Evolutionary conservation across 2,113 vertebrate genomes (phyloP).

Genomic region (Dipodomys stephensi): DNA sequence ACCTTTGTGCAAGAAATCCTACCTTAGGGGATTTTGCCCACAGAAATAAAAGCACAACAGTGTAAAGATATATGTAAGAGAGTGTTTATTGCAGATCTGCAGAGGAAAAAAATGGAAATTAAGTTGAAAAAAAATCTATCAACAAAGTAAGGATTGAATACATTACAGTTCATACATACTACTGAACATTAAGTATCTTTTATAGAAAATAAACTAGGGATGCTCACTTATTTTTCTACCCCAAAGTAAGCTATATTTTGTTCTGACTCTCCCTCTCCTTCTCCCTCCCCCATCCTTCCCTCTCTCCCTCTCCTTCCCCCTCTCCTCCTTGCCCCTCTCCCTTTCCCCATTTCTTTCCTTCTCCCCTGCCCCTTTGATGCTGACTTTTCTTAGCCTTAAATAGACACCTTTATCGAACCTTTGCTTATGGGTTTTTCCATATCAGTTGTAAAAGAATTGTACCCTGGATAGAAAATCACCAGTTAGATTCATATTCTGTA

Average conservation of each 20-base stretch:
- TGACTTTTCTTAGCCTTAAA: conserved; percentile 42
- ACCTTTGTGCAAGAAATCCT: background rate
- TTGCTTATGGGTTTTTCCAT: conserved; percentile 48
- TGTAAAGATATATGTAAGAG: background rate
- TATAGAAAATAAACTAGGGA: conserved; percentile 33
- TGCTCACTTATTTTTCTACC: conserved; percentile 50
- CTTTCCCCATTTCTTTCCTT: background rate
- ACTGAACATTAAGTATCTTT: conserved; percentile 10
- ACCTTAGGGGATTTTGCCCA: background rate
- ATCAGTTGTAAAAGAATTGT: background rate
- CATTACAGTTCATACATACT: background rate
- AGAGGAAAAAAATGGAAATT: conserved; percentile 42
- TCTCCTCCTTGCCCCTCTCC: background rate
- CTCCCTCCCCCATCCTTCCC: background rate
- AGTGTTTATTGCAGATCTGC: conserved; percentile 44
- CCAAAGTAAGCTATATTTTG: conserved; percentile 1
- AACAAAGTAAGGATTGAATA: conserved; percentile 25
- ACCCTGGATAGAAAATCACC: conserved; percentile 53
- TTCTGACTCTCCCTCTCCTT: background rate
- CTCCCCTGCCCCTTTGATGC: too few relatives aligned
- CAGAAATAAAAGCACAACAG: conserved; percentile 44
- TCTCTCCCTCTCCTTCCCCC: background rate
- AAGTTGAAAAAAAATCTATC: conserved; percentile 56
- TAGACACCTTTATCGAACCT: conserved; percentile 1
- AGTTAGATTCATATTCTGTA: conserved; percentile 52